These are phyloP conservation scores for Ovis canadensis DNA, from an alignment of 2,113 vertebrate genomes.

Conservation along the genomic window DNA sequence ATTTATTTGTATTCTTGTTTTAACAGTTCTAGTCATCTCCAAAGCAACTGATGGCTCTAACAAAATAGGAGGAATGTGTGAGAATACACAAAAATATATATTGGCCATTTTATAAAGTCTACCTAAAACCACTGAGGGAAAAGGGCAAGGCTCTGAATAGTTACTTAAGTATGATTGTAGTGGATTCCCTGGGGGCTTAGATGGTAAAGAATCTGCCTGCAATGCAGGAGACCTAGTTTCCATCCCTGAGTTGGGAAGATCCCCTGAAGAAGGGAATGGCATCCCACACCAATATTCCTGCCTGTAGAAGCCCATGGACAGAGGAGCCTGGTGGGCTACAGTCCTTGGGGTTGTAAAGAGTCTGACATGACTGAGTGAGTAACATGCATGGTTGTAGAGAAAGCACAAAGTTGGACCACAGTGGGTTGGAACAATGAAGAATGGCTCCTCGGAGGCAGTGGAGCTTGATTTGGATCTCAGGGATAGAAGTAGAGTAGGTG, in stretches of 20 bases:
- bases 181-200: background rate
- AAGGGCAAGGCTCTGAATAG: background rate
- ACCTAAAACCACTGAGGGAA: background rate
- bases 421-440: background rate
- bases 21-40: background rate
- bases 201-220: background rate
- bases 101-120: background rate
- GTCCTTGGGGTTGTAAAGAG: background rate
- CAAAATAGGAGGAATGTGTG: background rate
- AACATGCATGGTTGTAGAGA: background rate
- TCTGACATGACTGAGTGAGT: fast-evolving
- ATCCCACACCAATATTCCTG: background rate
- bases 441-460: background rate
- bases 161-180: background rate
- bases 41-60: background rate
- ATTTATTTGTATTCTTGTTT: background rate
- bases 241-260: background rate
- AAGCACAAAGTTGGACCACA: background rate
- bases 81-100: background rate
- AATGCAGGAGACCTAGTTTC: background rate
- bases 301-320: background rate
- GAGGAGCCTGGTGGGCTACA: background rate
- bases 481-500: background rate
- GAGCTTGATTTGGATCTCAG: background rate
- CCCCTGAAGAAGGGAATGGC: background rate